Base-by-base conservation (phyloP, 2,797 vertebrate species). In the Loriculus beryllinus region DNA sequence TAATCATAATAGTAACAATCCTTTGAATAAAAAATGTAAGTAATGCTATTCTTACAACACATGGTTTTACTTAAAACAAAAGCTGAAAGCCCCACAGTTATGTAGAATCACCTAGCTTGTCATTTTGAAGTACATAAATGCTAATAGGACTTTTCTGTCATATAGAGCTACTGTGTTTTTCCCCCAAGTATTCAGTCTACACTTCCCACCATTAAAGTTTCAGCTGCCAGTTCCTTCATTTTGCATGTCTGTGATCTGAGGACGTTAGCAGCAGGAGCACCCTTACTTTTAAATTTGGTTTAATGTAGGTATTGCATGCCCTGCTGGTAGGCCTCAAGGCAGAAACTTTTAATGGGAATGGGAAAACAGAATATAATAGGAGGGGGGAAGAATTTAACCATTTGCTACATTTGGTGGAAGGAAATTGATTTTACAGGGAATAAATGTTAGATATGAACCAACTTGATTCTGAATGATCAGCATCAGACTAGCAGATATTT, bases 201-300 rank as follows among this genome's bases (percentile, higher is more conserved):
- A 69, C 86, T 97, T 97, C 79, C 91, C 83, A 97, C 96, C 92
- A 97, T 98, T 98, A 97, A 98, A 96, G 97, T 98, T 98, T 97
- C 97, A 98, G 96, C 97, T 96, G 97, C 97, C 97, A 98, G 97
- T 94, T 97, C 95, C 97, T 97, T 98, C 97, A 93, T 97, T 98
- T 98, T 98, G 97, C 97, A 98, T 93, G 93, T 91, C 96, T 98
- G 95, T 98, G 98, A 98, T 98, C 97, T 98, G 94, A 98, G 95
- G 88, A 95, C 94, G 78, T 96, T 96, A 98, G 96, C 97, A 98
- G 98, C 97, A 96, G 98, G 97, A 97, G 96, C 96, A 98, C 97
- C 97, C 97, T 98, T 96, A 98, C 97, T 98, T 97, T 98, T 97
- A 98, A 98, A 97, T 98, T 98, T 98, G 96, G 97, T 97, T 98